Evolutionary conservation across 1,140 invertebrate species (phyloP), one percentile per base, ranked within the genome.

Genomic region (Brachionus rubens): DNA sequence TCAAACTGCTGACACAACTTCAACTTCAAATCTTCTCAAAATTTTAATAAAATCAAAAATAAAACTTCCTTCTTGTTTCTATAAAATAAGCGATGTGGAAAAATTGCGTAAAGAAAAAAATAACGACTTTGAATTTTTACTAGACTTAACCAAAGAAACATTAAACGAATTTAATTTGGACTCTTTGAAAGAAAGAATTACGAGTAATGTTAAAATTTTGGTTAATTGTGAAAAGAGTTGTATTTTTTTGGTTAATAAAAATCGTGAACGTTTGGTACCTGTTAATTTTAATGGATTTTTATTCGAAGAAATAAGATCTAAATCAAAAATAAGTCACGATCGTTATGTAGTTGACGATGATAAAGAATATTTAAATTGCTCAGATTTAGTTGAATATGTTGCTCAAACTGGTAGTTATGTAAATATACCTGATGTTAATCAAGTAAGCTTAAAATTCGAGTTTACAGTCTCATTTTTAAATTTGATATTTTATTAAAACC

Each of bases 401-500:
- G 80, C 80, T 24, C 78, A 80, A 59, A 80, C 79, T 4, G 80
- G 80, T 19, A 76, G 79, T 33, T 77, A 77, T 16, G 79, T 79
- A 33, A 86, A 86, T 79, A 78, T 87, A 7, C 80, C 82, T 77
- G 77, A 83, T 24, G 85, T 85, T 16, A 83, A 82, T 78, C 82
- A 85, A 82, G 85, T 86, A 78, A 82, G 80, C n/a, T 28, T 19
- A 7, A 19, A 21, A 40, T 72, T 6, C 10, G 9, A 16, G 10
- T 10, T 36, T 43, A n/a, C n/a, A n/a, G n/a, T n/a, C n/a, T n/a
- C n/a, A n/a, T n/a, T n/a, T n/a, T n/a, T n/a, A n/a, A n/a, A n/a
- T n/a, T n/a, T n/a, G n/a, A n/a, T n/a, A n/a, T n/a, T n/a, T n/a
- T n/a, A n/a, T n/a, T n/a, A n/a, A n/a, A n/a, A n/a, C n/a, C n/a